Base-by-base conservation (phyloP, 2,797 vertebrate species). In the Cygnus olor region DNA sequence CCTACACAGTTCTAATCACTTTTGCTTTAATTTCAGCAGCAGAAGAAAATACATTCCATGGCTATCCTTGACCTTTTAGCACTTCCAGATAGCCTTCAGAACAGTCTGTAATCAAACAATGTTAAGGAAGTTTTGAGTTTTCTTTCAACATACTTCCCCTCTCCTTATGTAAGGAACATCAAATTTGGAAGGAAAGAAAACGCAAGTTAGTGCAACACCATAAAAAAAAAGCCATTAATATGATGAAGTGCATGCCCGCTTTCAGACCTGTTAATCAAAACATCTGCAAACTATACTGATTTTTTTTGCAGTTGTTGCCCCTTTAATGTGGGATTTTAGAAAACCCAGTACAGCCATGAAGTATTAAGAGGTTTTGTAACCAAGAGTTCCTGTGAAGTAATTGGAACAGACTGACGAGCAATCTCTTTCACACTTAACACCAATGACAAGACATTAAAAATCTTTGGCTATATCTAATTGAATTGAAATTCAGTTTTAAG, bases 11-110 rank as follows among this genome's bases (percentile, higher is more conserved):
- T 82, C 68, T 87, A 85, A 77, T 77, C 60, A 83, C 79, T 92
- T 85, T 70, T 89, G 69, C 85, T 71, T 88, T 77, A 80, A 92
- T 85, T 93, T 90, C 69, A 69, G 27, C 61, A 91, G n/a, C 87
- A 82, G 38, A 9, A 34, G 57, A 64, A 80, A 85, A n/a, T 1
- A 20, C 12, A 38, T 82, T 85, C 69, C 22, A 18, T 1, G 0
- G 11, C 28, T 65, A 40, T 63, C 87, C 72, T 85, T 77, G 34
- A 72, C 40, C 34, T 82, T 87, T 83, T 10, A 61, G 82, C 49
- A 74, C 38, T 87, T 77, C 45, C 34, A 81, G 49, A 54, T 8
- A 81, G 77, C 77, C 73, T 73, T 47, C 6, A 88, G 34, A 86
- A 69, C 45, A 88, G 42, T 3, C 20, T 91, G 32, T 44, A 85